Conservation (phyloP, 2,888 invertebrate species). For the Amblyjoppa fuscipennis region DNA sequence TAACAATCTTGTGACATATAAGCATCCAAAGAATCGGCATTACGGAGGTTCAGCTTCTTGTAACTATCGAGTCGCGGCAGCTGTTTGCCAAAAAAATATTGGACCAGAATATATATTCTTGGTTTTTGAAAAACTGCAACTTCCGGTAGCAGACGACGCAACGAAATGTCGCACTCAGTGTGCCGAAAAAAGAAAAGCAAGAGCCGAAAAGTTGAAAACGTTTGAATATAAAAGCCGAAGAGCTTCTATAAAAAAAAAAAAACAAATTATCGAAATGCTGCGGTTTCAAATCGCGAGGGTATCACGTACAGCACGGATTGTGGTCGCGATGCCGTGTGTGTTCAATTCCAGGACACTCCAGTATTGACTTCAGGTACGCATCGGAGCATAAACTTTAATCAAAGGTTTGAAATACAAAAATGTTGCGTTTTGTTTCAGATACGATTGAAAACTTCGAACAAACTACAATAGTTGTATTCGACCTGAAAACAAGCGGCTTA, state of each 20-base stretch:
- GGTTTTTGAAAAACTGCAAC: conserved; percentile 41
- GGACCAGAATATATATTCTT: conserved; percentile 22
- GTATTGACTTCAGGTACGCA: conserved; percentile 4
- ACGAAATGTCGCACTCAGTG: conserved; percentile 18
- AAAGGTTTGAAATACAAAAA: background rate
- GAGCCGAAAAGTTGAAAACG: conserved; percentile 30
- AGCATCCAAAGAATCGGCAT: conserved; percentile 48
- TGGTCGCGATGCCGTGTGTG: conserved; percentile 35
- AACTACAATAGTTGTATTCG: conserved; percentile 31
- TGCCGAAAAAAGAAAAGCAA: conserved; percentile 12
- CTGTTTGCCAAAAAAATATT: conserved; percentile 17
- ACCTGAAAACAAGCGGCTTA: conserved; percentile 60
- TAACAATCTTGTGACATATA: conserved; percentile 42
- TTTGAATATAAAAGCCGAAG: conserved; percentile 28
- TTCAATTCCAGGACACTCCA: background rate
- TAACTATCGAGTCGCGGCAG: conserved; percentile 48
- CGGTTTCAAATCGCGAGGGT: conserved; percentile 45
- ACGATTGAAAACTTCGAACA: background rate
- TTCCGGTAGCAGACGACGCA: conserved; percentile 13
- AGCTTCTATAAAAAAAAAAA: conserved; percentile 39
- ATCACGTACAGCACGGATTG: conserved; percentile 53
- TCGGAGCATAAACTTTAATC: no score
- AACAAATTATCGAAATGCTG: conserved; percentile 34
- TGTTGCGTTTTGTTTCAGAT: background rate
- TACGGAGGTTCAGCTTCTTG: conserved; percentile 52